Base-by-base conservation (phyloP, 1,140 invertebrate species). In the Heliothis virescens region DNA sequence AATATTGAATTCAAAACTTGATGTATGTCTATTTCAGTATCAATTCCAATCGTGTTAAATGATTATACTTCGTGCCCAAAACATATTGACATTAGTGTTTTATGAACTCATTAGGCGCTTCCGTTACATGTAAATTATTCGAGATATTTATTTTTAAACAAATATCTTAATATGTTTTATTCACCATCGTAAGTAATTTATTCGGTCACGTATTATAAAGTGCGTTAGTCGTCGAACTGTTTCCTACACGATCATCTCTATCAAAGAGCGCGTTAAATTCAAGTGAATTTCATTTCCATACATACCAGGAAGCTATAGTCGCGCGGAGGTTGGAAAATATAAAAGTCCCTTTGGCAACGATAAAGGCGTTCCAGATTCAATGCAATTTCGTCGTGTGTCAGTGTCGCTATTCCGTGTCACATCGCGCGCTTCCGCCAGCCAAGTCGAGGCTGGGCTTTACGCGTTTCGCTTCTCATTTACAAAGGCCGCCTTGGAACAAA, bases 351-450 rank as follows among this genome's bases (percentile, higher is more conserved):
- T 80, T 80, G 60, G 47, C 73, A 53, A 60, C 72, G 79, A 83
- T 74, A 77, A 81, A 76, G 71, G 79, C 78, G 76, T 71, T 84
- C 72, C 63, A 82, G 81, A 83, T 83, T 79, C 81, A 82, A 85
- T 76, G 83, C 79, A 83, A 83, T 78, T 83, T 83, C 79, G 79
- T 55, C 72, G 77, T 79, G 72, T 82, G 77, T 79, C 81, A 79
- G 55, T 76, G 73, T 80, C 67, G 73, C 48, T 55, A 48, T 79
- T 63, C 47, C 18, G 73, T 63, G 48, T 65, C 47, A 76, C 47
- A 53, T 60, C 55, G 34, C 21, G 41, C 55, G 60, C 69, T 80
- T 81, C 81, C 77, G 60, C 48, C 59, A 60, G 60, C 60, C 41
- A 75, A 75, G 73, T 18, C 67, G 73, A 72, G 71, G 48, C 63